Evolutionary conservation across 2,113 vertebrate species (phyloP).

Genomic region (Chinchilla lanigera): DNA sequence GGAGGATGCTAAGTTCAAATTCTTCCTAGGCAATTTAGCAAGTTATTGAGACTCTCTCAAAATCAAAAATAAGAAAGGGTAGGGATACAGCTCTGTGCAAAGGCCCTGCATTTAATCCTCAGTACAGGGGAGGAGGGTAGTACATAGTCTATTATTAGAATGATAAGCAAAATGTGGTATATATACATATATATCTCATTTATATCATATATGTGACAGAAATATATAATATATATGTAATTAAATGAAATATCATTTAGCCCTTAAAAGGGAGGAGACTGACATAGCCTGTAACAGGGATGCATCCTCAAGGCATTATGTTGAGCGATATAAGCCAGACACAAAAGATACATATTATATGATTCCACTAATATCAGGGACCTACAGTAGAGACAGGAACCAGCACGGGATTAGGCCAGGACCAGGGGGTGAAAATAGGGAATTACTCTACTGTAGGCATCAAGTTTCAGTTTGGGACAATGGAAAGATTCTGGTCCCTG

Average conservation of each 20-base stretch:
- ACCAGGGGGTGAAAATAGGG: neutral
- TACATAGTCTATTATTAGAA: neutral
- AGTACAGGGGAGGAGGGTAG: accelerated
- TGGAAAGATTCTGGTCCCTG: neutral
- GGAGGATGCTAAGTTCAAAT: neutral
- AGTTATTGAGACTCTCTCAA: neutral
- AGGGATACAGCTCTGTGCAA: neutral
- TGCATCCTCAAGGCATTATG: neutral
- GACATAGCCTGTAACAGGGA: neutral
- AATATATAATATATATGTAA: too few relatives aligned
- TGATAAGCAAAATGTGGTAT: neutral
- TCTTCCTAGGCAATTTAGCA: neutral
- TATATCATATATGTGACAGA: too few relatives aligned
- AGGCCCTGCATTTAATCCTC: neutral
- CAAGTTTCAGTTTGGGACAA: neutral
- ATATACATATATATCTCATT: too few relatives aligned
- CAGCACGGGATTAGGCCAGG: too few relatives aligned
- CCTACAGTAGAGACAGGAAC: neutral
- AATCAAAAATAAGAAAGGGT: neutral
- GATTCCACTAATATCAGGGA: neutral
- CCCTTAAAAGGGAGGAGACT: constrained; percentile 6
- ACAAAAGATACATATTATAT: neutral
- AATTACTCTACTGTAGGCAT: neutral
- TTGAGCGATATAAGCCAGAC: neutral
- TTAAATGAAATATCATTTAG: neutral